Conservation (phyloP, 2,797 vertebrate genomes). For the Ctenopoma multispine region DNA sequence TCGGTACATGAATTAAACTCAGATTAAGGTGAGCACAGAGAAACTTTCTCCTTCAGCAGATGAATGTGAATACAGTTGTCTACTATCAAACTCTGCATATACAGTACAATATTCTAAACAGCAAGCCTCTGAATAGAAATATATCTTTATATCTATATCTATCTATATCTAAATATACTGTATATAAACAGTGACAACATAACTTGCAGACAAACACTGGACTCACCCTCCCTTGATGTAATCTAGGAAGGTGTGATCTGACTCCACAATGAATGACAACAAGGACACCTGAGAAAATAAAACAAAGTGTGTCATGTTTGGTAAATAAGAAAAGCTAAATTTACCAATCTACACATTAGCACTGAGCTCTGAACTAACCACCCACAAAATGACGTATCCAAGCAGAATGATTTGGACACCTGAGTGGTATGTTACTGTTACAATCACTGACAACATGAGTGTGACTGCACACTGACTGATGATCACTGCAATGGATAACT, state of each 20-base stretch:
- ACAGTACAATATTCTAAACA: constrained; percentile 1
- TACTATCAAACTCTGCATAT: background rate
- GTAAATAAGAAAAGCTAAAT: constrained; percentile 47
- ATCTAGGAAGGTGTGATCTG: constrained; percentile 95
- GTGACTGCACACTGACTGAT: constrained; percentile 48
- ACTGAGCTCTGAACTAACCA: constrained; percentile 58
- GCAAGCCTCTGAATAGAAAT: too few relatives aligned
- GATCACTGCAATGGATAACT: constrained; percentile 68
- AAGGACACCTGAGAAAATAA: constrained; percentile 88
- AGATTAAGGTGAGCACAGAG: too few relatives aligned
- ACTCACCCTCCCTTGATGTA: constrained; percentile 98
- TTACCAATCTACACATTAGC: constrained; percentile 54
- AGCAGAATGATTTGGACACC: constrained; percentile 31
- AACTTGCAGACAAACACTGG: constrained; percentile 8
- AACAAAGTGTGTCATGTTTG: constrained; percentile 37
- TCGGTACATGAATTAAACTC: too few relatives aligned
- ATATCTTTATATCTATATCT: too few relatives aligned
- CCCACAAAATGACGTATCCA: constrained; percentile 58
- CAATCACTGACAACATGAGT: constrained; percentile 52
- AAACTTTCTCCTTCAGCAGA: background rate
- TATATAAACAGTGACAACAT: constrained; percentile 9
- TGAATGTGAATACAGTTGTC: background rate
- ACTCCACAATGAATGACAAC: constrained; percentile 92
- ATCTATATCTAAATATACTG: background rate
- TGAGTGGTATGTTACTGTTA: constrained; percentile 53